Conservation (phyloP, 2,888 invertebrate species). For the Platypus cylindrus region DNA sequence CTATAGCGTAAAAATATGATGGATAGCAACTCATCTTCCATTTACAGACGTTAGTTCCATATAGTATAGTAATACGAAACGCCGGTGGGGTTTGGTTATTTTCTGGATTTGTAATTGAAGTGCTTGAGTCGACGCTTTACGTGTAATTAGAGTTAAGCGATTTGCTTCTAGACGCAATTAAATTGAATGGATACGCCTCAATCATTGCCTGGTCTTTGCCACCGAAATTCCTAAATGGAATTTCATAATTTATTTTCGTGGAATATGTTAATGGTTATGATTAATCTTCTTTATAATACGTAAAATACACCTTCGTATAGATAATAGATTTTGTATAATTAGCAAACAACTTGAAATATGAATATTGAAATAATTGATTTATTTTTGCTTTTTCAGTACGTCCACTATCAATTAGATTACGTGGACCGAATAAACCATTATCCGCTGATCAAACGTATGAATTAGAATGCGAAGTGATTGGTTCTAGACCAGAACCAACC, state of each 20-base stretch:
- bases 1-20: slow-evolving; percentile 6
- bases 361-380: too few relatives aligned
- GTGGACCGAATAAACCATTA: slow-evolving; percentile 56
- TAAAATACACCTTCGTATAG: too few relatives aligned
- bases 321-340: too few relatives aligned
- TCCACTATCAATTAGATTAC: slow-evolving; percentile 55
- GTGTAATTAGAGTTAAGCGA: slow-evolving; percentile 1
- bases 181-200: background rate
- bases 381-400: slow-evolving; percentile 45
- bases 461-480: slow-evolving; percentile 59
- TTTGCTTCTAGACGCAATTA: background rate
- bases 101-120: slow-evolving; percentile 24
- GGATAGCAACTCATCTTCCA: slow-evolving; percentile 2
- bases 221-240: too few relatives aligned
- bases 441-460: slow-evolving; percentile 60
- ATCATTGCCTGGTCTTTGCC: too few relatives aligned
- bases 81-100: too few relatives aligned
- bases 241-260: too few relatives aligned
- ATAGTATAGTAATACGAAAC: slow-evolving; percentile 20
- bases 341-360: too few relatives aligned
- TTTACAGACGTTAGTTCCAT: slow-evolving; percentile 16
- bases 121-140: slow-evolving; percentile 2
- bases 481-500: slow-evolving; percentile 62
- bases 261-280: too few relatives aligned
- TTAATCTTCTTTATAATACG: too few relatives aligned